Conservation (phyloP, 2,113 vertebrate species). For the Carassius carassius region DNA sequence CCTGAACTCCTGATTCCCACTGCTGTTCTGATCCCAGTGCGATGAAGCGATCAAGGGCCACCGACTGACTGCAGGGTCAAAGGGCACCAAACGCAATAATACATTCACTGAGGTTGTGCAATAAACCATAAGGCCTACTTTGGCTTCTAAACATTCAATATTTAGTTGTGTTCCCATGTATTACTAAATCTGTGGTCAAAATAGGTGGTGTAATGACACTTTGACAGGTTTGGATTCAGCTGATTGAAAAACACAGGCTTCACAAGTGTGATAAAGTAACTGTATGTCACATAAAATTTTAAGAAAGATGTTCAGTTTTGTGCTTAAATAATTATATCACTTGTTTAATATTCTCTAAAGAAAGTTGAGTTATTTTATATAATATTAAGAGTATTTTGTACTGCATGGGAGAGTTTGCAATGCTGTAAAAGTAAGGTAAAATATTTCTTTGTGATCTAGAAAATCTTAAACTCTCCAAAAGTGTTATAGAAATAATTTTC, state of each 20-base stretch:
- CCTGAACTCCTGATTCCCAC: background rate
- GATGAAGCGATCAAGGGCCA: background rate
- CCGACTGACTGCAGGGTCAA: conserved; percentile 51
- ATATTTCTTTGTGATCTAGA: background rate
- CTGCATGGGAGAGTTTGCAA: background rate
- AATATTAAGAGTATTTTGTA: background rate
- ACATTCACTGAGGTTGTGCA: conserved; percentile 57
- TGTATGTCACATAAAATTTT: background rate
- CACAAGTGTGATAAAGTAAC: background rate
- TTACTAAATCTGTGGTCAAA: background rate
- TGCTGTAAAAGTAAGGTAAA: background rate
- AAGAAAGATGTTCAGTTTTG: background rate
- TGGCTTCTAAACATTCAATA: background rate
- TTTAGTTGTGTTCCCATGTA: background rate
- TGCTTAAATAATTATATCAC: background rate
- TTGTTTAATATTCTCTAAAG: background rate
- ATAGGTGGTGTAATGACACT: background rate
- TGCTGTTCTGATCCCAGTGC: background rate
- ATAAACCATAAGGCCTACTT: conserved; percentile 24
- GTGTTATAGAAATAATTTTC: background rate
- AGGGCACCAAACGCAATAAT: conserved; percentile 35
- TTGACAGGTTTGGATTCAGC: background rate
- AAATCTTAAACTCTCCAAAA: background rate
- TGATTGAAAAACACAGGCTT: background rate
- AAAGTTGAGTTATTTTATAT: background rate